phyloP scores from a whole-genome alignment of 1,140 invertebrate genomes.

The Cherax quadricarinatus region DNA sequence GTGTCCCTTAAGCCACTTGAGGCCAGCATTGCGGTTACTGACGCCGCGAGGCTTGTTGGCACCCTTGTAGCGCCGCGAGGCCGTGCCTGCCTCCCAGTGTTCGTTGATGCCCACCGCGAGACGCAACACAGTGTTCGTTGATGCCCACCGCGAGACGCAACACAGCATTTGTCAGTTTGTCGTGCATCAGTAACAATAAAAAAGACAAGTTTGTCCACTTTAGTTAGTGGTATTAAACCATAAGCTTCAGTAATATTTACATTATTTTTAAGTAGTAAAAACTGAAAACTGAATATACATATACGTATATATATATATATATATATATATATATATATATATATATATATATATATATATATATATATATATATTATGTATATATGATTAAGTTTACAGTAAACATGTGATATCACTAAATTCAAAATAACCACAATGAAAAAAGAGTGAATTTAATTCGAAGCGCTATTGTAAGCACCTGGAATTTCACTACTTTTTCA shows the following conservation, averaged over 20 bases:
- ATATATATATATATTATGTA: no score
- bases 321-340: conserved; percentile 8
- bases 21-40: conserved; percentile 90
- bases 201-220: no score
- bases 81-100: conserved; percentile 21
- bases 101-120: not conserved
- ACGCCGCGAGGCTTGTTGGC: conserved; percentile 87
- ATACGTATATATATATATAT: not conserved
- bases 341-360: conserved; percentile 12
- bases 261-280: no score
- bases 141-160: not conserved
- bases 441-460: no score
- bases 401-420: no score
- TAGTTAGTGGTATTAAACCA: no score
- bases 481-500: no score
- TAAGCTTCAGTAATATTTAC: no score
- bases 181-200: not conserved
- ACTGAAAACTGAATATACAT: no score
- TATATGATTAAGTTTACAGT: no score
- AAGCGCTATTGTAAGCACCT: no score
- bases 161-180: not conserved
- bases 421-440: no score
- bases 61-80: conserved; percentile 52
- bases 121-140: not conserved
- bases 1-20: conserved; percentile 88